These are phyloP conservation scores for Phalera bucephala DNA, from an alignment of 2,888 invertebrate genomes.

Conservation along the genomic window DNA sequence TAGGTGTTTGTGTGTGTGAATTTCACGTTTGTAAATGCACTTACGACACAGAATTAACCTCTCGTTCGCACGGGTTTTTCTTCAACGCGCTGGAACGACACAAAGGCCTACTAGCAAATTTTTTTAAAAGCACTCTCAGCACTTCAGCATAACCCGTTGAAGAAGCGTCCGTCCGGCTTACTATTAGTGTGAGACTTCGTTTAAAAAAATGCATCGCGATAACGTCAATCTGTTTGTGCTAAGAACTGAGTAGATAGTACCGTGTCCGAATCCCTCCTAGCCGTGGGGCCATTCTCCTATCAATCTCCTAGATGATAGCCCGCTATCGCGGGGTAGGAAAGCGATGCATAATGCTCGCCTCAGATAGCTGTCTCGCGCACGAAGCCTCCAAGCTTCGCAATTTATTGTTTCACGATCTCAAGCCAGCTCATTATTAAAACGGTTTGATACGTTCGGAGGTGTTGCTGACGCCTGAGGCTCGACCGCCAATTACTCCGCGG, in stretches of 20 bases:
- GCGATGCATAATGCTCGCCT: slow-evolving; percentile 79
- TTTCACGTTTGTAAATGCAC: no score
- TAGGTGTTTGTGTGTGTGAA: no score
- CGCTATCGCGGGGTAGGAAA: slow-evolving; percentile 66
- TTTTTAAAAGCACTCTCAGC: no score
- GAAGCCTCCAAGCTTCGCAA: slow-evolving; percentile 82
- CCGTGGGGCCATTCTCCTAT: slow-evolving; percentile 79
- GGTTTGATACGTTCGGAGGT: slow-evolving; percentile 81
- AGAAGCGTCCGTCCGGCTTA: no score
- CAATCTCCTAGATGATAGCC: slow-evolving; percentile 81
- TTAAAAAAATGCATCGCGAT: no score
- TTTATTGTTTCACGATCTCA: slow-evolving; percentile 83
- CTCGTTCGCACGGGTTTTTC: no score
- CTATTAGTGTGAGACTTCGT: no score
- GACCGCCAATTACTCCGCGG: slow-evolving; percentile 72
- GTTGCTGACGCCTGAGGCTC: slow-evolving; percentile 76
- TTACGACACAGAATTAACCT: no score
- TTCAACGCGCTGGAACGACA: no score
- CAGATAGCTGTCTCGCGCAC: slow-evolving; percentile 81
- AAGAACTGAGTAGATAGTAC: slow-evolving; percentile 58
- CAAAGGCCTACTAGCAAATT: no score
- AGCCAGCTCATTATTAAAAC: slow-evolving; percentile 81
- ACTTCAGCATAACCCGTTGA: no score
- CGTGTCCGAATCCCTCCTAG: slow-evolving; percentile 66
- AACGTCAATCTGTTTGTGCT: no score